Percentiles rank a stretch among this genome's conserved stretches.
These are phyloP conservation scores for Choristoneura rosaceana DNA, from an alignment of 2,888 invertebrate species.

Conservation along the genomic window DNA sequence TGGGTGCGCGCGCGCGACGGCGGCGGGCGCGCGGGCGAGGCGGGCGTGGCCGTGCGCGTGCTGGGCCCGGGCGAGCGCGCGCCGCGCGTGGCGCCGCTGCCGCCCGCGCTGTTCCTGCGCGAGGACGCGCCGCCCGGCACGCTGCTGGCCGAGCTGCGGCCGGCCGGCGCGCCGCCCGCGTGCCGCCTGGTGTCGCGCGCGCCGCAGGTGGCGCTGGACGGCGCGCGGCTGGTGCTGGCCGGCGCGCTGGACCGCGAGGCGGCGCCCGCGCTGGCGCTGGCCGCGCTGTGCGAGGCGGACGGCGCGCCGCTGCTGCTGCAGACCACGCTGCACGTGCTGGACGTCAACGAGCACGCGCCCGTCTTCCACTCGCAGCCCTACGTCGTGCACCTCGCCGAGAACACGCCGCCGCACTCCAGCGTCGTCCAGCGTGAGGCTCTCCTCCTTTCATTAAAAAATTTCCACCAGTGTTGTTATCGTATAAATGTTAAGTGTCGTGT, in stretches of 20 bases:
- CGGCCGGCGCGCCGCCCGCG: conserved; percentile 45
- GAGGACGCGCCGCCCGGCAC: conserved; percentile 88
- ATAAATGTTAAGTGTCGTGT: too few species aligned
- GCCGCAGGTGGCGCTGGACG: conserved; percentile 89
- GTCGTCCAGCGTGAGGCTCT: conserved; percentile 87
- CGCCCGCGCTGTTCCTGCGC: conserved; percentile 91
- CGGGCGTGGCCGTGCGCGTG: conserved; percentile 86
- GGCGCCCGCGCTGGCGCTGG: conserved; percentile 89
- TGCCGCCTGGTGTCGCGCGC: conserved; percentile 68
- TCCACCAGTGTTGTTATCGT: too few species aligned
- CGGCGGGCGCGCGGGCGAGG: conserved; percentile 90
- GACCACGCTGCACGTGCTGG: conserved; percentile 92
- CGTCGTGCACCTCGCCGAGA: conserved; percentile 91
- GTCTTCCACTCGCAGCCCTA: conserved; percentile 94
- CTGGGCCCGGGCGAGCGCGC: conserved; percentile 88
- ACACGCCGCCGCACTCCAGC: conserved; percentile 91
- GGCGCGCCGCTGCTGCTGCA: conserved; percentile 88
- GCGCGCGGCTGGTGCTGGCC: conserved; percentile 90
- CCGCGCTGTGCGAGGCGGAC: conserved; percentile 70
- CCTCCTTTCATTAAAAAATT: too few species aligned
- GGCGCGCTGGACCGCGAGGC: conserved; percentile 91
- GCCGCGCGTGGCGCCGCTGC: conserved; percentile 90
- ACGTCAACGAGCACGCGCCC: conserved; percentile 96
- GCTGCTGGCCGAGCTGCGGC: conserved; percentile 53
- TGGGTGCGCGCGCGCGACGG: conserved; percentile 80